Evolutionary conservation across 2,797 vertebrate genomes (phyloP).

Genomic region (Amblyraja radiata): DNA sequence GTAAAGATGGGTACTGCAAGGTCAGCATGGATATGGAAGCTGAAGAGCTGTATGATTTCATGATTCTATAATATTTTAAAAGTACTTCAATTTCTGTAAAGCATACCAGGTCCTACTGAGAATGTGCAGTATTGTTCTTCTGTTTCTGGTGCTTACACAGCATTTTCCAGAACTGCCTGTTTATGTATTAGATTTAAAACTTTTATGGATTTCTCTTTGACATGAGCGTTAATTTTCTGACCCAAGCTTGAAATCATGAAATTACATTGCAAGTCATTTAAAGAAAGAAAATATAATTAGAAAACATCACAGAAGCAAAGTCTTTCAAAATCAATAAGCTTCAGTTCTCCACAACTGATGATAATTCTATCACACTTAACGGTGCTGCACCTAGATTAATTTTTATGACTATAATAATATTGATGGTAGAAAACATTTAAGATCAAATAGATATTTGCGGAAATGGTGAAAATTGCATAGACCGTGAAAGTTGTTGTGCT

Average conservation of each 20-base stretch:
- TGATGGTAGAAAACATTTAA: not conserved
- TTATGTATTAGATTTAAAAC: not conserved
- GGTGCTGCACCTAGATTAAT: not conserved
- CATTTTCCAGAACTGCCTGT: not conserved
- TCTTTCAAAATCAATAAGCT: not conserved
- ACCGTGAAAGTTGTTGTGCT: conserved; percentile 20
- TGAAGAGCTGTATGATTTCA: too few relatives aligned
- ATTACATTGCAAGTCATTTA: not conserved
- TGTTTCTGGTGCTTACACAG: not conserved
- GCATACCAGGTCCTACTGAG: not conserved
- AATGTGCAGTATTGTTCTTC: not conserved
- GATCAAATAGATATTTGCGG: conserved; percentile 9
- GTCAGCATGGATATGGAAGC: too few relatives aligned
- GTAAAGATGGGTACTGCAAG: too few relatives aligned
- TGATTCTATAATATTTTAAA: not conserved
- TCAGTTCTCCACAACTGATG: conserved; percentile 11
- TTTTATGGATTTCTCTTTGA: not conserved
- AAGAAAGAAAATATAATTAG: not conserved
- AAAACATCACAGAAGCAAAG: not conserved
- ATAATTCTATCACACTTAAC: not conserved
- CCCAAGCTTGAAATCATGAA: not conserved
- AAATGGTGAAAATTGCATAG: conserved; percentile 16
- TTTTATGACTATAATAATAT: conserved; percentile 23
- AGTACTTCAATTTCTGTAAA: not conserved
- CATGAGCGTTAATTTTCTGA: not conserved